Percentiles rank a stretch among this genome's conserved stretches.
Conservation (phyloP, 2,113 vertebrate species). For the Pteruthius melanotis region DNA sequence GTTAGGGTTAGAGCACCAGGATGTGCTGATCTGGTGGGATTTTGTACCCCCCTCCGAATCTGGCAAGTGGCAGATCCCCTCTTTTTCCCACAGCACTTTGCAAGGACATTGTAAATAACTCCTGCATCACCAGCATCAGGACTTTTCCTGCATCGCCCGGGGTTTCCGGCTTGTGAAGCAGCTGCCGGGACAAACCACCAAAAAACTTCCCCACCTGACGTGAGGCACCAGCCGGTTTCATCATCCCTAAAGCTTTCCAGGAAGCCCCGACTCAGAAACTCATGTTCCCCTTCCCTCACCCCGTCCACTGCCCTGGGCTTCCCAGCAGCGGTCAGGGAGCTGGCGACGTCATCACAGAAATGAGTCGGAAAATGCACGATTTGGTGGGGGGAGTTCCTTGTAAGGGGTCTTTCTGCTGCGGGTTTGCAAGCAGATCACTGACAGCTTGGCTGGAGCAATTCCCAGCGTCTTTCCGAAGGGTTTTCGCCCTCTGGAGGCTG, state of each 20-base stretch:
- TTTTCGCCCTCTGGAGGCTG: conserved; percentile 49
- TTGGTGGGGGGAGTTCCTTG: neutral
- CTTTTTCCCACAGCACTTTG: neutral
- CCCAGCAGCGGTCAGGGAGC: neutral
- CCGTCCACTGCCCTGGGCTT: neutral
- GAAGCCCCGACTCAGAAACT: neutral
- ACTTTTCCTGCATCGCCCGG: fast-evolving
- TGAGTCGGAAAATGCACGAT: fast-evolving
- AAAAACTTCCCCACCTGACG: neutral
- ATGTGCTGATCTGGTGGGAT: neutral
- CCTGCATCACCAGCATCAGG: fast-evolving
- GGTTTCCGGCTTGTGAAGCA: neutral
- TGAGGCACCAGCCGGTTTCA: neutral
- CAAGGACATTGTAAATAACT: fast-evolving
- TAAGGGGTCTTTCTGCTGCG: neutral
- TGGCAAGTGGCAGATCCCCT: neutral
- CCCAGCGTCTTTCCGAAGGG: neutral
- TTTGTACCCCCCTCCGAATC: fast-evolving
- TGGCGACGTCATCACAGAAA: neutral
- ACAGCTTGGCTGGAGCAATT: neutral
- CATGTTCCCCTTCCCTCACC: neutral
- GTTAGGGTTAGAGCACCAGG: neutral
- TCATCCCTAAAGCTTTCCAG: neutral
- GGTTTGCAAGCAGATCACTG: neutral
- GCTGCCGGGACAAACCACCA: neutral